Percentiles rank a stretch among this genome's conserved stretches.
Evolutionary conservation across 2,797 vertebrate species (phyloP).

Genomic region (Rallus crepitans): DNA sequence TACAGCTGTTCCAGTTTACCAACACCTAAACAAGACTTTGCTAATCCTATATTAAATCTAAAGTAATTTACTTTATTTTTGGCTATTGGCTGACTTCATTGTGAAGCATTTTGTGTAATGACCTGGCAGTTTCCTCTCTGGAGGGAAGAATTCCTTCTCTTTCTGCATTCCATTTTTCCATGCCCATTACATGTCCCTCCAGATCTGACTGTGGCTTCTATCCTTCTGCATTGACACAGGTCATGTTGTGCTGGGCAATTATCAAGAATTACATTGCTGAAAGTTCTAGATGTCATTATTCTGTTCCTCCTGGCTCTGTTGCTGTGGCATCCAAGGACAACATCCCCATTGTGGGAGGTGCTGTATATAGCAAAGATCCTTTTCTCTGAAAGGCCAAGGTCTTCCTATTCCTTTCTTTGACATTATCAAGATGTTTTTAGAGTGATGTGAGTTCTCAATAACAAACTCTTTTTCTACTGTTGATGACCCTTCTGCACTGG

Average conservation of each 20-base stretch:
- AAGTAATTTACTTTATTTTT: background rate
- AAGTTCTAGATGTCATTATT: background rate
- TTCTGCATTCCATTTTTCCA: background rate
- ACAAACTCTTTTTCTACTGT: background rate
- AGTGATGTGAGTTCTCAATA: background rate
- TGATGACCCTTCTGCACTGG: background rate
- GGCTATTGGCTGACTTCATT: background rate
- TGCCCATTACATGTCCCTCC: accelerated
- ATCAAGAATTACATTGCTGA: background rate
- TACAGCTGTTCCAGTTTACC: background rate
- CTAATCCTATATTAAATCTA: background rate
- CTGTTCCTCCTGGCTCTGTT: background rate
- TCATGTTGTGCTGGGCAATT: background rate
- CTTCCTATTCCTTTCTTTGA: background rate
- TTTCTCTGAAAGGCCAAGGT: background rate
- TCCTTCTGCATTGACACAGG: background rate
- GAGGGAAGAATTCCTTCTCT: background rate
- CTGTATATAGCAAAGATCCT: background rate
- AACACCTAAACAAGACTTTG: background rate
- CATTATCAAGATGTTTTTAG: background rate
- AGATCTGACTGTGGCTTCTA: background rate
- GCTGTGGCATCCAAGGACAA: background rate
- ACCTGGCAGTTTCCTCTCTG: background rate
- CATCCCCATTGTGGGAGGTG: background rate
- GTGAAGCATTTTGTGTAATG: background rate